Evolutionary conservation across 2,888 invertebrate species (phyloP), one percentile per base, ranked within the genome.

Genomic region (Cyclophora albipunctata): DNA sequence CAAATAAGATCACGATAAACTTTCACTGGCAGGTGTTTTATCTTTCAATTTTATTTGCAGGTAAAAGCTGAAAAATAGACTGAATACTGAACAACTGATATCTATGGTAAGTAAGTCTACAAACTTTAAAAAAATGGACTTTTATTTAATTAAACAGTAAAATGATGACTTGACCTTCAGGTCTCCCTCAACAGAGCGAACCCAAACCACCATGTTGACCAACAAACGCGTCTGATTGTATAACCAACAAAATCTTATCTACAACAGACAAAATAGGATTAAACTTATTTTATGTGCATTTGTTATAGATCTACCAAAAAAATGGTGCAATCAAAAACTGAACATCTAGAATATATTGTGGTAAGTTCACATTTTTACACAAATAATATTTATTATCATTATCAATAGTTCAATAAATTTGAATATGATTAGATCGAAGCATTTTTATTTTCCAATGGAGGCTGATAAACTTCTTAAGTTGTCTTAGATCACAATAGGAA

Each of bases 151-250:
- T 20, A 20, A 20, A n/a, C 20, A 3, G 6, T 34, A 34, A 52
- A 48, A 58, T 59, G 59, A 63, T 72, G 72, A 73, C 63, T 43
- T 40, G 55, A 58, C 55, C 81, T 72, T 84, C 84, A 84, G 84
- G 84, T 84, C 84, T 84, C 84, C 84, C 84, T 84, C 84, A 70
- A 61, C 84, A 84, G 84, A 84, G 84, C n/a, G 84, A 84, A 84
- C 84, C 84, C 81, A 80, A 55, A 52, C 5, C 48, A 64, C 57
- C 64, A 62, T 64, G 64, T 64, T 64, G 64, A 64, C 62, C 58
- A 64, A 55, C 49, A 52, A 51, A 55, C 58, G 49, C 53, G 69
- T 67, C 67, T 69, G 67, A 69, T 58, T 49, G 45, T 42, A 20
- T 20, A 20, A 20, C 20, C 2, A 20, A 20, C 20, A 20, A 20